These are phyloP conservation scores for Parotia lawesii DNA, from an alignment of 2,113 vertebrate genomes.

Conservation along the genomic window DNA sequence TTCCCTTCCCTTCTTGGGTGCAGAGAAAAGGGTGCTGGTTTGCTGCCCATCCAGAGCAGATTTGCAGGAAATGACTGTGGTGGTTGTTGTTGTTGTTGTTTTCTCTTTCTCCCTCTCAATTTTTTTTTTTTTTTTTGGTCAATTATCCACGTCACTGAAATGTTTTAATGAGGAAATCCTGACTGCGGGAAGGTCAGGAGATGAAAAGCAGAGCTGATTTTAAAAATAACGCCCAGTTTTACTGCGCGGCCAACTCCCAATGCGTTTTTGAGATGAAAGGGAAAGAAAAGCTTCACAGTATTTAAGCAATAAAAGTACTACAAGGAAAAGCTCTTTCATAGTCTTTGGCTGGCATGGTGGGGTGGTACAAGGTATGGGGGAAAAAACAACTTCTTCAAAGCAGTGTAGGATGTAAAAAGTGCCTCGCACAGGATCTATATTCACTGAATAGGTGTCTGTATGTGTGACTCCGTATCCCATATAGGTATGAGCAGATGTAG, in stretches of 20 bases:
- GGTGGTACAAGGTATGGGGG: neutral
- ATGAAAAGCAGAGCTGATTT: conserved; percentile 57
- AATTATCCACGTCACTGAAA: conserved; percentile 7
- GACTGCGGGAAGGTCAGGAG: conserved; percentile 7
- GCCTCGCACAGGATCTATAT: neutral
- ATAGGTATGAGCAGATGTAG: neutral
- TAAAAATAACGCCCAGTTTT: conserved; percentile 60
- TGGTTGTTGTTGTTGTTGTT: neutral
- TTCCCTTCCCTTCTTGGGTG: neutral
- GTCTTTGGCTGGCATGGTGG: neutral
- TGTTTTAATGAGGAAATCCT: conserved; percentile 61
- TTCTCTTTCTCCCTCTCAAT: neutral
- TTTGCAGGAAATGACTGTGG: neutral
- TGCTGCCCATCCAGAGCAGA: neutral
- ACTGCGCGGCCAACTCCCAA: neutral
- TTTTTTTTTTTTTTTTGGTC: neutral
- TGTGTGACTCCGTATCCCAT: neutral
- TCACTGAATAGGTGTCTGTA: neutral
- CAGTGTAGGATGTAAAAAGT: neutral
- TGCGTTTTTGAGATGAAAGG: conserved; percentile 35
- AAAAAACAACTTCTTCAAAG: conserved; percentile 45
- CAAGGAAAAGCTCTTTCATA: conserved; percentile 43
- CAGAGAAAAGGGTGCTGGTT: neutral
- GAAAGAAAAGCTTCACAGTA: conserved; percentile 13
- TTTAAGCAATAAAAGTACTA: conserved; percentile 22